Evolutionary conservation across 2,113 vertebrate genomes (phyloP), one percentile per base, ranked within the genome.

Genomic region (Cyprinodon variegatus): DNA sequence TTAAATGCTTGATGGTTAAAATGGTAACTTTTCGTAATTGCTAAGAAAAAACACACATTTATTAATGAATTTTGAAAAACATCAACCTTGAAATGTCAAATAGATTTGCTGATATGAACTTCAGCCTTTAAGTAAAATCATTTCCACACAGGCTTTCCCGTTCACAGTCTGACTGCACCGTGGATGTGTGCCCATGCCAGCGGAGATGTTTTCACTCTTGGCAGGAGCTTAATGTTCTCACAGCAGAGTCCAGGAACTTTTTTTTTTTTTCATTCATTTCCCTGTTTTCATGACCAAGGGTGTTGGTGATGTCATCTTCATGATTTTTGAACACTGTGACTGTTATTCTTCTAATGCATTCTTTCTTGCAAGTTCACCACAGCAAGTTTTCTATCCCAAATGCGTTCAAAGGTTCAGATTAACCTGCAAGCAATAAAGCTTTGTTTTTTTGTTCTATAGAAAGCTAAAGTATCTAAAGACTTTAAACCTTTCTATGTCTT

Each of bases 171-270:
- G 63, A 14, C 14, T 14, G n/a, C 48, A 43, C 40, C 78, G 72
- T 76, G 68, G 66, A 15, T 77, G 39, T 65, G 81, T 88, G 76
- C 65, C 17, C 63, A 7, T 66, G 3, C 22, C 65, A 29, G 36
- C 65, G 50, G 83, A 62, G 73, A 70, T 72, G 86, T 59, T 81
- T 88, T 78, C 78, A 40, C 65, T 89, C 79, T 67, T 92, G 88
- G 89, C 90, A 83, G 65, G 70, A 77, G 53, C 75, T 82, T 83
- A 72, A 76, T 57, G 73, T 91, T 90, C 86, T 91, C 91, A 90
- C 83, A 85, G 84, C 85, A 50, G 82, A 61, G 65, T 87, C 91
- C 89, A 90, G 86, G 84, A 91, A 86, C 87, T 76, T 83, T 88
- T 87, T 75, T 88, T 76, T 83, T 88, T 87, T 75, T 70, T 78